phyloP scores from a whole-genome alignment of 2,797 vertebrate genomes.

The Spheniscus humboldti region DNA sequence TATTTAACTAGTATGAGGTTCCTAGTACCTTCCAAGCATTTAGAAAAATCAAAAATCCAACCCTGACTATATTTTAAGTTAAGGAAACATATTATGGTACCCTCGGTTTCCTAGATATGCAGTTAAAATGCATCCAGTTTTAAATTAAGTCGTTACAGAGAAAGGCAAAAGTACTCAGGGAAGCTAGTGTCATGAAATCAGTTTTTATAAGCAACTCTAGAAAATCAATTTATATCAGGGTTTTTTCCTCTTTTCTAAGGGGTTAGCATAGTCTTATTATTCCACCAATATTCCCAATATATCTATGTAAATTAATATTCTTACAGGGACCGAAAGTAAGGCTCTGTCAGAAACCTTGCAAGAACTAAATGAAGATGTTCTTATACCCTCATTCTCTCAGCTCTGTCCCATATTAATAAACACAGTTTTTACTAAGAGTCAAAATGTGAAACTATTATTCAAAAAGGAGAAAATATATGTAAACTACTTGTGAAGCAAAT shows the following conservation, averaged over 20 bases:
- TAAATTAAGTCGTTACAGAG: not conserved
- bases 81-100: not conserved
- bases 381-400: not conserved
- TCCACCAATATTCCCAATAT: not conserved
- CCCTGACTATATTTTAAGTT: constrained; percentile 3
- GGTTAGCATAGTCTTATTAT: not conserved
- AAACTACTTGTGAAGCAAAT: not conserved
- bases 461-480: not conserved
- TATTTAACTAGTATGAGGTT: not conserved
- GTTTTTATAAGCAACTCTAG: not conserved
- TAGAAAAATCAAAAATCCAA: constrained; percentile 36
- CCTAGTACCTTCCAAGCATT: not conserved
- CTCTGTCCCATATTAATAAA: not conserved
- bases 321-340: not conserved
- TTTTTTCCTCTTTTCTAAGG: not conserved
- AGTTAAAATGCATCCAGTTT: constrained; percentile 33
- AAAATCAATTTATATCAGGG: not conserved
- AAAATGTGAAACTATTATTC: not conserved
- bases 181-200: not conserved
- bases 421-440: not conserved
- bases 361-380: not conserved
- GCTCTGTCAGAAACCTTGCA: not conserved
- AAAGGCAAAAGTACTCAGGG: not conserved
- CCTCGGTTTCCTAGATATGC: not conserved
- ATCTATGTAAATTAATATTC: not conserved